phyloP scores from a whole-genome alignment of 2,888 invertebrate genomes.

The Phragmatobia fuliginosa region DNA sequence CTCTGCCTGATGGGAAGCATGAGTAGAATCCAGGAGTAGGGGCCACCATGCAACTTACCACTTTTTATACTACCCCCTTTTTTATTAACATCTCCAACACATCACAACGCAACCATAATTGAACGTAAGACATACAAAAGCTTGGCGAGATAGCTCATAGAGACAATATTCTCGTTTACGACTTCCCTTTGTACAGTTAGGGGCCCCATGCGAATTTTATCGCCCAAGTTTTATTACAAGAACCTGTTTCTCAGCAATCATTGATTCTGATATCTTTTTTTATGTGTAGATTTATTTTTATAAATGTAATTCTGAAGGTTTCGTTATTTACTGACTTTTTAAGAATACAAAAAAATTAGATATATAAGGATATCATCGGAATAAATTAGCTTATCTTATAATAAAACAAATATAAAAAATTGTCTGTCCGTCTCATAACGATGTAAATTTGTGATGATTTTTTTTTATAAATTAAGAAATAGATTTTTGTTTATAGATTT shows the following conservation, averaged over 20 bases:
- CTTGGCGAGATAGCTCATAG: slow-evolving; percentile 34
- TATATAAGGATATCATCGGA: too few species aligned
- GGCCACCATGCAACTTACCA: neutral
- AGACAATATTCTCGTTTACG: slow-evolving; percentile 62
- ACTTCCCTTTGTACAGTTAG: slow-evolving; percentile 54
- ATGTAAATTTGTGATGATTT: too few species aligned
- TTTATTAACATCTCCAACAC: slow-evolving; percentile 3
- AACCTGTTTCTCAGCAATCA: slow-evolving; percentile 62
- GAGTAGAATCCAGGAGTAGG: too few species aligned
- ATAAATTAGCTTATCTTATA: too few species aligned
- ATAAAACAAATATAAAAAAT: too few species aligned
- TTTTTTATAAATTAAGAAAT: too few species aligned
- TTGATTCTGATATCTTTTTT: slow-evolving; percentile 57
- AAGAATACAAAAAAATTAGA: too few species aligned
- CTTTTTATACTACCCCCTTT: neutral
- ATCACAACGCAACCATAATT: slow-evolving; percentile 29
- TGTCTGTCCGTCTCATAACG: too few species aligned
- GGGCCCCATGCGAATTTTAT: slow-evolving; percentile 63
- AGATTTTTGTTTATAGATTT: too few species aligned
- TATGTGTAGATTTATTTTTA: slow-evolving; percentile 31
- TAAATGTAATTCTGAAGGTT: neutral
- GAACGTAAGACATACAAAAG: slow-evolving; percentile 33
- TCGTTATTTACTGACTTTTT: neutral
- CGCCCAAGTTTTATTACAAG: slow-evolving; percentile 64
- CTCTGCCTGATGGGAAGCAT: too few species aligned